A percentile compares a stretch with the other conserved stretches of the same genome.
phyloP scores from a whole-genome alignment of 1,140 invertebrate species.

The Bradysia coprophila region DNA sequence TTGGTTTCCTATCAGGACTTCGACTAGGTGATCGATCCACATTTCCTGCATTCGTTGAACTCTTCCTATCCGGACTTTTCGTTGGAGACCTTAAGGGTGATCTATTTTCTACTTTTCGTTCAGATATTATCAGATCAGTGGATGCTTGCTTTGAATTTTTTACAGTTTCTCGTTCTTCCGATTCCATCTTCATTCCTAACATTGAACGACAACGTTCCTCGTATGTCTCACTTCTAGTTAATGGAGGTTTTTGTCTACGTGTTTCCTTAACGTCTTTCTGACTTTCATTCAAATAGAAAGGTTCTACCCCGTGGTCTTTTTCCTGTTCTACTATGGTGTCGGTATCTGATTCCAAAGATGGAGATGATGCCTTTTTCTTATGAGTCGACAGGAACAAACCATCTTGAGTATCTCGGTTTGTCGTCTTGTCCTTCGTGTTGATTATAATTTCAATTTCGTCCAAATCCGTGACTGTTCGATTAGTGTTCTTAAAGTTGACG shows the following conservation, averaged over 20 bases:
- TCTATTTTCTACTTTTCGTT: no score
- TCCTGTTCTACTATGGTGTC: neutral
- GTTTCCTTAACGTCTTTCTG: slow-evolving; percentile 1
- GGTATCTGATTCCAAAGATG: neutral
- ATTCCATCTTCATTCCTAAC: slow-evolving; percentile 40
- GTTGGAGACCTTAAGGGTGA: neutral
- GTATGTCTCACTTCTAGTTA: slow-evolving; percentile 42
- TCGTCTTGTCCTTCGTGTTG: neutral
- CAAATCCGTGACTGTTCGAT: neutral
- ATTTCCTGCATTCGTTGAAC: no score
- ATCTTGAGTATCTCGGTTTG: neutral
- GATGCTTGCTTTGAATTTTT: no score
- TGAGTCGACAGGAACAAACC: neutral
- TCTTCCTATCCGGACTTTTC: neutral
- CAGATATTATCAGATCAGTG: no score
- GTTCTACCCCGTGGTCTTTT: neutral
- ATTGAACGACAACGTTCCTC: slow-evolving; percentile 46
- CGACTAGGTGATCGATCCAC: no score
- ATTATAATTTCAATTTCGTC: neutral
- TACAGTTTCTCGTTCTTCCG: no score
- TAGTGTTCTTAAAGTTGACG: slow-evolving; percentile 7
- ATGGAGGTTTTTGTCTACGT: slow-evolving; percentile 22
- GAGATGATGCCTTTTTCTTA: neutral
- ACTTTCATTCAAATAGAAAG: slow-evolving; percentile 1
- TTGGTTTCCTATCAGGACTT: no score